phyloP scores from a whole-genome alignment of 2,888 invertebrate genomes.

The Dusona sp. region DNA sequence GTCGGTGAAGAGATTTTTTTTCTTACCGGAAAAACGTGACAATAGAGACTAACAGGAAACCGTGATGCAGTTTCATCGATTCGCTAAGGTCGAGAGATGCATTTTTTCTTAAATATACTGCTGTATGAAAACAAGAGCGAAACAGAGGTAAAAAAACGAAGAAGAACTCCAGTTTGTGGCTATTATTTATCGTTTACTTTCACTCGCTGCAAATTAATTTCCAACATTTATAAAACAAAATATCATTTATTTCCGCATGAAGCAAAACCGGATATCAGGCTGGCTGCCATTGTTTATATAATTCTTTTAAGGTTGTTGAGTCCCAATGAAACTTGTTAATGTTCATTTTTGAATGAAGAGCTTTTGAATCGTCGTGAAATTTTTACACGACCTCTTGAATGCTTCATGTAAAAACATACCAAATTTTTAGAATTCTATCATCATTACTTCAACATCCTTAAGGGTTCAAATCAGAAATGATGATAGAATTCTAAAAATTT shows the following conservation, averaged over 20 bases:
- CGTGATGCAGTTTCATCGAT: slow-evolving; percentile 30
- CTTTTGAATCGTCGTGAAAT: too few relatives aligned
- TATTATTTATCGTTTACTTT: slow-evolving; percentile 40
- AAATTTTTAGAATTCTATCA: too few relatives aligned
- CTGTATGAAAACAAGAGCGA: background rate
- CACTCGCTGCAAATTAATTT: slow-evolving; percentile 20
- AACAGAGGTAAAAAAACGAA: slow-evolving; percentile 9
- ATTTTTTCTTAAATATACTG: background rate
- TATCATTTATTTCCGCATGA: slow-evolving; percentile 37
- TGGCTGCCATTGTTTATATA: background rate
- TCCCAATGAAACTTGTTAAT: too few relatives aligned
- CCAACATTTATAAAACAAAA: slow-evolving; percentile 22
- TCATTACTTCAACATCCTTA: too few relatives aligned
- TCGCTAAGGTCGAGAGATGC: slow-evolving; percentile 47
- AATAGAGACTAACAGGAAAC: slow-evolving; percentile 20
- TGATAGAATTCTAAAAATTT: too few relatives aligned
- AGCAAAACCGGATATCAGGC: slow-evolving; percentile 51
- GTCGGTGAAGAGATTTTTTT: slow-evolving; percentile 20
- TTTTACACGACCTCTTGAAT: too few relatives aligned
- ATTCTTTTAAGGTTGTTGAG: background rate
- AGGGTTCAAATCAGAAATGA: too few relatives aligned
- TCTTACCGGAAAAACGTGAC: slow-evolving; percentile 28
- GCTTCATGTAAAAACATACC: too few relatives aligned
- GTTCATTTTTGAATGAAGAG: too few relatives aligned
- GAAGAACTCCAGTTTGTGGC: slow-evolving; percentile 39